phyloP scores from a whole-genome alignment of 2,888 invertebrate genomes.

The Melitaea athalia region DNA sequence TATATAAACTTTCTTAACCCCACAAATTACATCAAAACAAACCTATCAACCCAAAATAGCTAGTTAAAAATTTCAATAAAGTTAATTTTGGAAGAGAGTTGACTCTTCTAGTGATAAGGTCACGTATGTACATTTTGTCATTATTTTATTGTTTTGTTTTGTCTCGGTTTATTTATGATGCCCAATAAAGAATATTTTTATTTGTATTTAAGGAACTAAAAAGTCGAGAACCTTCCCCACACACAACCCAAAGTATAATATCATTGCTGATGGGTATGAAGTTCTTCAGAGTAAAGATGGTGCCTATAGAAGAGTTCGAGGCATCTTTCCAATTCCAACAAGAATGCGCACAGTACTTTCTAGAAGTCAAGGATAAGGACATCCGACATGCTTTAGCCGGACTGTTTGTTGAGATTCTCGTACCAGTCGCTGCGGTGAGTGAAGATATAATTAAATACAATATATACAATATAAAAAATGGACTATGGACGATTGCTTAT shows the following conservation, averaged over 20 bases:
- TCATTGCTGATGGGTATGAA: slow-evolving; percentile 99
- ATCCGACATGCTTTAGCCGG: slow-evolving; percentile 99
- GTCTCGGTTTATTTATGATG: too few relatives aligned
- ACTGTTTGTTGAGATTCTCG: slow-evolving; percentile 98
- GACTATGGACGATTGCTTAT: too few relatives aligned
- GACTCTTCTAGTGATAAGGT: too few relatives aligned
- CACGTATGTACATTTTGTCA: too few relatives aligned
- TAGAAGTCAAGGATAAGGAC: slow-evolving; percentile 99
- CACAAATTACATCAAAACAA: too few relatives aligned
- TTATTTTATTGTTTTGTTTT: too few relatives aligned
- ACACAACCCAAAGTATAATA: slow-evolving; percentile 96
- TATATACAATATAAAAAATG: too few relatives aligned
- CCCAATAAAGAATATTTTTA: too few relatives aligned
- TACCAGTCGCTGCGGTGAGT: slow-evolving; percentile 98
- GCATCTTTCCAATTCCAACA: slow-evolving; percentile 99
- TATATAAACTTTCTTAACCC: too few relatives aligned
- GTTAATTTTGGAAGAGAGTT: too few relatives aligned
- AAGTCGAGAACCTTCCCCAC: slow-evolving; percentile 93
- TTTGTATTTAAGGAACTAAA: slow-evolving; percentile 85
- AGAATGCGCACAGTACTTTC: slow-evolving; percentile 98
- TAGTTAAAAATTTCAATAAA: too few relatives aligned
- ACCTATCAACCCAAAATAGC: too few relatives aligned
- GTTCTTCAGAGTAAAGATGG: slow-evolving; percentile 97
- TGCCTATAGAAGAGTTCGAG: slow-evolving; percentile 99
- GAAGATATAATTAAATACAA: background rate